Conservation (phyloP, 2,888 invertebrate genomes). For the Pegoplata infirma region DNA sequence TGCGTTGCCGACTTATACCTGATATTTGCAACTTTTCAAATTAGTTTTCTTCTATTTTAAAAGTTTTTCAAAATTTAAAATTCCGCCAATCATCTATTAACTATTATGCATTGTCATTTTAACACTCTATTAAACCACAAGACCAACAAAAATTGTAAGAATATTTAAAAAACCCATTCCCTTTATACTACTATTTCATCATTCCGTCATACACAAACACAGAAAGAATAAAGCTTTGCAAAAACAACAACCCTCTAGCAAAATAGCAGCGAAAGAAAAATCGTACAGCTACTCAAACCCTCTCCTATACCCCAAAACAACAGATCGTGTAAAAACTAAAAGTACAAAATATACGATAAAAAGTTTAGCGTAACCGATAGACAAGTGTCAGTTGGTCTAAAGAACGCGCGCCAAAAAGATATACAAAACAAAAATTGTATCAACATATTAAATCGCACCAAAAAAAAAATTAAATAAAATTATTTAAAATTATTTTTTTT, state of each 20-base stretch:
- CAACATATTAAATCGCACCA: conserved; percentile 15
- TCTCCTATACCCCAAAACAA: neutral
- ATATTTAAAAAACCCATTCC: neutral
- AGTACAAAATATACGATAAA: conserved; percentile 58
- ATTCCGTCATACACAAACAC: neutral
- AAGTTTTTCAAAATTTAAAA: too few relatives aligned
- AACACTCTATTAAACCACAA: neutral
- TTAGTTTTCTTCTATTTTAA: too few relatives aligned
- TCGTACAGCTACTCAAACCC: neutral
- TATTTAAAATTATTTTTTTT: conserved; percentile 23
- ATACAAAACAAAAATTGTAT: conserved; percentile 10
- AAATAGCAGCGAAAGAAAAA: neutral
- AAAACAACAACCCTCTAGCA: conserved; percentile 17
- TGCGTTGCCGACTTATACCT: too few relatives aligned
- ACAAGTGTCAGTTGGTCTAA: conserved; percentile 62
- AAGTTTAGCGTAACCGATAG: conserved; percentile 58
- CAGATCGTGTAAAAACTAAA: conserved; percentile 29
- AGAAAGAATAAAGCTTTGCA: conserved; percentile 5
- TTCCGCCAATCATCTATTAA: too few relatives aligned
- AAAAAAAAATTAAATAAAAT: conserved; percentile 26
- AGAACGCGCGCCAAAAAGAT: conserved; percentile 64
- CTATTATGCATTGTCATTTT: too few relatives aligned
- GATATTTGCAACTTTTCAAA: too few relatives aligned
- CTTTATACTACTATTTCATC: too few relatives aligned
- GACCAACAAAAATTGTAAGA: neutral